Conservation (phyloP, 2,797 vertebrate genomes). For the Hirundo rustica region DNA sequence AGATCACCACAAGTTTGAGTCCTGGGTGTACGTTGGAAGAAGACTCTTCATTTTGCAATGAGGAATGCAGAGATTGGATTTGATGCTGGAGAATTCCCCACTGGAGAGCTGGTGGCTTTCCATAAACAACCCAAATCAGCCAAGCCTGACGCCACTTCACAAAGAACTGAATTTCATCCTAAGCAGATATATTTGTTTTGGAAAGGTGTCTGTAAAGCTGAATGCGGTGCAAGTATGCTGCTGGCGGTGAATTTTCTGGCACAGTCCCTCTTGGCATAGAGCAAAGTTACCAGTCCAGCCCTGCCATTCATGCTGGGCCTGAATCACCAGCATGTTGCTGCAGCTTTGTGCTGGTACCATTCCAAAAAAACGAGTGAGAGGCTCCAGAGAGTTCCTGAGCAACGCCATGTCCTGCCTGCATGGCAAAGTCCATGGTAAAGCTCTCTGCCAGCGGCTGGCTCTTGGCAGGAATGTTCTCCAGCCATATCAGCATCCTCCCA, state of each 20-base stretch:
- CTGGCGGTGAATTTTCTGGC: background rate
- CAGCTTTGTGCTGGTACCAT: slow-evolving; percentile 2
- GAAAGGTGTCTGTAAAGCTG: background rate
- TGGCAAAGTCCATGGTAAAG: background rate
- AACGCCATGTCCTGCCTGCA: background rate
- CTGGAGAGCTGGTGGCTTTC: background rate
- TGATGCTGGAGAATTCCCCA: background rate
- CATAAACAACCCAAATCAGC: background rate
- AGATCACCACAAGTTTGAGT: background rate
- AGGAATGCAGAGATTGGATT: background rate
- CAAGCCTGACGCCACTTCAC: background rate
- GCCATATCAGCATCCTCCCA: rapidly evolving
- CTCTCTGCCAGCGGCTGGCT: background rate
- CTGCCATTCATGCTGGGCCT: background rate
- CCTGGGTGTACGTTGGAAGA: background rate
- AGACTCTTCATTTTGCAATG: background rate
- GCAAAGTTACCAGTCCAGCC: background rate
- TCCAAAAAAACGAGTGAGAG: background rate
- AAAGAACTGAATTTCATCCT: background rate
- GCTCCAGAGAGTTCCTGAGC: background rate
- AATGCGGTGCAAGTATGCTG: background rate
- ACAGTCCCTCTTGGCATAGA: background rate
- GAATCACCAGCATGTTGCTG: background rate
- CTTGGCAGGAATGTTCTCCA: background rate
- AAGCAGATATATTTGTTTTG: slow-evolving; percentile 1